phyloP scores from a whole-genome alignment of 92 coral and sea anemone species.

The Palythoa grandiflora region DNA sequence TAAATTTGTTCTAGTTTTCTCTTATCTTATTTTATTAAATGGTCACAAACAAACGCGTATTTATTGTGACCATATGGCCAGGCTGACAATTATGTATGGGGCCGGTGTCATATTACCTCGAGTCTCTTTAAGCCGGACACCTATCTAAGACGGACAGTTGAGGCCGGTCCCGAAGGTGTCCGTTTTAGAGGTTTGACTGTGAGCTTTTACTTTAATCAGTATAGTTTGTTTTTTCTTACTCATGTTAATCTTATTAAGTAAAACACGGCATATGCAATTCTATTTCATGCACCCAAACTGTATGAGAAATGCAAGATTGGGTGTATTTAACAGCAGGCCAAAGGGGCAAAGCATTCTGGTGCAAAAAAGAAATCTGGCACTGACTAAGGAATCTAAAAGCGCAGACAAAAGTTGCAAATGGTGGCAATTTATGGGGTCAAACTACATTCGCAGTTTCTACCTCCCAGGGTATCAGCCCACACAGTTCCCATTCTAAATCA shows the following conservation, averaged over 20 bases:
- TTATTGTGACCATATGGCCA: too few species aligned
- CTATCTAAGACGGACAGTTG: too few species aligned
- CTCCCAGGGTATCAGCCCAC: background rate
- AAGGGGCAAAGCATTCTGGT: slow-evolving; percentile 63
- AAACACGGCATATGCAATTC: slow-evolving; percentile 59
- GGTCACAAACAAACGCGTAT: too few species aligned
- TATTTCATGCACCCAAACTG: slow-evolving; percentile 50
- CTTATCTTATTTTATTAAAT: too few species aligned
- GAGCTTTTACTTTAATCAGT: slow-evolving; percentile 49
- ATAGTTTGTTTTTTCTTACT: slow-evolving; percentile 43
- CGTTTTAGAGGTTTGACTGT: slow-evolving; percentile 3
- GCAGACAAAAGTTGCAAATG: background rate
- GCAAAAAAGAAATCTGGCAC: background rate
- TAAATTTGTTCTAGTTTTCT: too few species aligned
- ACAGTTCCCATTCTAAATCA: background rate
- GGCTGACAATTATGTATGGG: too few species aligned
- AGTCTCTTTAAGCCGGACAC: too few species aligned
- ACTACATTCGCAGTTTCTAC: too few species aligned
- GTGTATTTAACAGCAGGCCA: slow-evolving; percentile 58
- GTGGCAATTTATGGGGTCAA: background rate
- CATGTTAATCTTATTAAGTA: slow-evolving; percentile 55
- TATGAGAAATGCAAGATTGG: slow-evolving; percentile 44
- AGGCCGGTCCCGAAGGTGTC: too few species aligned
- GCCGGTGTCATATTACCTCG: too few species aligned
- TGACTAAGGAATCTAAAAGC: background rate